Evolutionary conservation across 2,113 vertebrate genomes (phyloP).

Genomic region (Tragelaphus scriptus): DNA sequence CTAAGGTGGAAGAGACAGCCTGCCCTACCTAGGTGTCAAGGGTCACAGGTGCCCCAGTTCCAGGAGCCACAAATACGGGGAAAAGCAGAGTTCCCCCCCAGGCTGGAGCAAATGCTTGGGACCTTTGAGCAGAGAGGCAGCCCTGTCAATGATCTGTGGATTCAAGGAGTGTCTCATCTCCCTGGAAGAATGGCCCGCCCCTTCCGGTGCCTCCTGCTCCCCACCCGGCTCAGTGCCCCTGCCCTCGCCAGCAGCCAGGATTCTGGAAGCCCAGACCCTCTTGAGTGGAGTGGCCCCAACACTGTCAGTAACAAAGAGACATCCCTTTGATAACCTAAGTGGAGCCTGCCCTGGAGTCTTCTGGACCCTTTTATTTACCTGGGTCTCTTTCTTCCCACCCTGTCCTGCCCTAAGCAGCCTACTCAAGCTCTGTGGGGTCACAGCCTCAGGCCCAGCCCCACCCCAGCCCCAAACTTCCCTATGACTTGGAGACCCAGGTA

Average conservation of each 20-base stretch:
- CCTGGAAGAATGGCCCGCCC: not conserved
- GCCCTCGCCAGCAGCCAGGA: not conserved
- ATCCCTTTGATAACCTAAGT: not conserved
- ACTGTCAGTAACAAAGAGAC: not conserved
- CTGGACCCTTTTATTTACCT: slow-evolving; percentile 9
- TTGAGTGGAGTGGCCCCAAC: not conserved
- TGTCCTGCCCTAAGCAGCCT: slow-evolving; percentile 58
- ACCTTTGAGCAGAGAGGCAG: slow-evolving; percentile 67
- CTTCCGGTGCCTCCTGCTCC: not conserved
- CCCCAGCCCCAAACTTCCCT: not conserved
- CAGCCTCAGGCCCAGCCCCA: not conserved
- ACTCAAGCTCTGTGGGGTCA: not conserved
- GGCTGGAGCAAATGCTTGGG: slow-evolving; percentile 12
- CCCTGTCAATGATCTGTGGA: slow-evolving; percentile 60
- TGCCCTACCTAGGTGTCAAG: not conserved
- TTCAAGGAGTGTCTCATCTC: slow-evolving; percentile 68
- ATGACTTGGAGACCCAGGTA: not conserved
- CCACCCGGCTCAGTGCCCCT: not conserved
- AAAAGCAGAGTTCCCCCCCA: slow-evolving; percentile 27
- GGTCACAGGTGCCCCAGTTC: not conserved
- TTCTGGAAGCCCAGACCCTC: not conserved
- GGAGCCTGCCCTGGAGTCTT: not conserved
- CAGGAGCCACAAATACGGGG: not conserved
- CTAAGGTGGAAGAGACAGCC: not conserved
- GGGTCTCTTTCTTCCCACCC: slow-evolving; percentile 35